These are phyloP conservation scores for Melitaea athalia DNA, from an alignment of 2,888 invertebrate genomes.

Conservation along the genomic window DNA sequence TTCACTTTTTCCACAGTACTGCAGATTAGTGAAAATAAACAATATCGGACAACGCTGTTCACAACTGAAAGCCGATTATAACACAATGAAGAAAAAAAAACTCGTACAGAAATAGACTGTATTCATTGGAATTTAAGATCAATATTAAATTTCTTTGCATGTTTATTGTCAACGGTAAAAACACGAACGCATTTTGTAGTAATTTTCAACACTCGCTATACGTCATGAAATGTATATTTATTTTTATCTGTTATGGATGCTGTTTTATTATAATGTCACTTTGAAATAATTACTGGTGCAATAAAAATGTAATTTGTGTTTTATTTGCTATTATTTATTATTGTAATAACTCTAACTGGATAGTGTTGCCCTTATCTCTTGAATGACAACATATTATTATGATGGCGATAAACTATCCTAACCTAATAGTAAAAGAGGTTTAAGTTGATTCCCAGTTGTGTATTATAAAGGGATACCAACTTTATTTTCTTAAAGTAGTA, in stretches of 20 bases:
- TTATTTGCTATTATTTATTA: neutral
- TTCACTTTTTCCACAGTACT: constrained; percentile 27
- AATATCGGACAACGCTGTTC: constrained; percentile 33
- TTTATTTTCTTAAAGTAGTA: no score
- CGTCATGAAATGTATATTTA: constrained; percentile 6
- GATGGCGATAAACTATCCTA: no score
- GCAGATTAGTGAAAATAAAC: constrained; percentile 35
- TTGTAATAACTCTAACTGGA: neutral
- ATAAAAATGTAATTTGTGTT: constrained; percentile 5
- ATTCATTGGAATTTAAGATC: neutral
- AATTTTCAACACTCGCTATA: constrained; percentile 10
- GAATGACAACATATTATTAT: no score
- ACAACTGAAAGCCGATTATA: constrained; percentile 21
- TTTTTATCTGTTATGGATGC: constrained; percentile 2
- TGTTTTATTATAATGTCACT: constrained; percentile 49
- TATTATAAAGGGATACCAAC: no score
- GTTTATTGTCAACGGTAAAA: constrained; percentile 23
- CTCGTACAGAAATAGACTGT: constrained; percentile 8
- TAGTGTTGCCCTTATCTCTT: no score
- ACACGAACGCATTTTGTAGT: constrained; percentile 20
- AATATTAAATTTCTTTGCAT: neutral
- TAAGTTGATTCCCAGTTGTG: no score
- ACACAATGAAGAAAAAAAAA: neutral
- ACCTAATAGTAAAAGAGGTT: no score
- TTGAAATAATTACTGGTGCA: constrained; percentile 8